Evolutionary conservation across 2,888 invertebrate species (phyloP), one percentile per base, ranked within the genome.

Genomic region (Troglohyphantes excavatus): DNA sequence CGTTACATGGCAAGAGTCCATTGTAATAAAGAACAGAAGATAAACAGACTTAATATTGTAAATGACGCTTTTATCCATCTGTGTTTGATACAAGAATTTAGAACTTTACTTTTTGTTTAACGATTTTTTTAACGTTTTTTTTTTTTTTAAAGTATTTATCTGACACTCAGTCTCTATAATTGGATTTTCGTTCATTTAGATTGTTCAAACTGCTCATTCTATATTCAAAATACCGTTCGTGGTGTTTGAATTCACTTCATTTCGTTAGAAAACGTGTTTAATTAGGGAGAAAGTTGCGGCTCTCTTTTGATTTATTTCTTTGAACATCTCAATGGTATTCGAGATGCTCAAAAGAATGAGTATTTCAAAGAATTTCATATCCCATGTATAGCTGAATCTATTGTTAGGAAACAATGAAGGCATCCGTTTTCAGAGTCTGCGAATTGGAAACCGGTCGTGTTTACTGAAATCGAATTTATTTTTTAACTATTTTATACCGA

Each of bases 31-130:
- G 65, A 63, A 59, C 59, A 59, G 13, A 78, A 78, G 63, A 78
- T 78, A 78, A 78, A 78, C 78, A 78, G 43, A 78, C 43, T 65
- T 78, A 78, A 78, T 65, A 78, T 63, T 78, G 43, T 78, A 78
- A 78, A 78, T 78, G 78, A 78, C 63, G 63, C 61, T 78, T 78
- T 61, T 78, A 65, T 78, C 61, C 65, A 78, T 17, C 78, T 78
- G 63, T 46, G 3, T 72, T 72, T 46, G 23, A 43, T 46, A 72
- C 46, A 72, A 78, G 65, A 65, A 65, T 39, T 29, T 23, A 17
- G 23, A 23, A 21, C 26, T 61, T 78, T 78, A 63, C 39, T 61
- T 53, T 53, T 33, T 33, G 17, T 63, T 63, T 33, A 21, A 75
- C 59, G 59, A 27, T 75, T 59, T 75, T 59, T 72, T 75, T 29